These are phyloP conservation scores for Poeciliopsis prolifica DNA, from an alignment of 2,113 vertebrate genomes.

Conservation along the genomic window DNA sequence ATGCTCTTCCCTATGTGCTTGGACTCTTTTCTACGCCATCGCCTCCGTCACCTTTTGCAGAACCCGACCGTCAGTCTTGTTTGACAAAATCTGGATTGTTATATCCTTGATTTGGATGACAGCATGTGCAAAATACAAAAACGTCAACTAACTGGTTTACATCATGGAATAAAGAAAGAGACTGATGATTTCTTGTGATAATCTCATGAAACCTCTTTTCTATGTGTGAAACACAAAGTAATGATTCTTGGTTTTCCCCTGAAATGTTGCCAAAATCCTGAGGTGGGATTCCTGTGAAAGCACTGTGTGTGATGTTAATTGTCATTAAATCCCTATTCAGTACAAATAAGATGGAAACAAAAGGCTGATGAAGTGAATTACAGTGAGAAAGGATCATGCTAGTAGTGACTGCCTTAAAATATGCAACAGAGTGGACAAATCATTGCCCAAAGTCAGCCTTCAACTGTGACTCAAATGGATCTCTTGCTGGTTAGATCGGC, in stretches of 20 bases:
- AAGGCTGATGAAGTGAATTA: background rate
- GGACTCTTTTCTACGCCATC: background rate
- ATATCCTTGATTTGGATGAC: background rate
- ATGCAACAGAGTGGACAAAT: conserved; percentile 38
- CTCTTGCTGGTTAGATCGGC: conserved; percentile 44
- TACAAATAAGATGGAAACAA: background rate
- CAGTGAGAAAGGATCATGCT: background rate
- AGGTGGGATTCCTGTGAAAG: too few relatives aligned
- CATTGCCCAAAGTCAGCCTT: conserved; percentile 17
- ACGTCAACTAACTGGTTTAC: background rate
- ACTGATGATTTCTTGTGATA: background rate
- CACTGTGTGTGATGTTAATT: background rate
- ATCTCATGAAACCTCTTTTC: too few relatives aligned
- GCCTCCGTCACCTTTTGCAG: background rate
- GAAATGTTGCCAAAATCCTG: too few relatives aligned
- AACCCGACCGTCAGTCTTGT: background rate
- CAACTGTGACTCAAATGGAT: conserved; percentile 28
- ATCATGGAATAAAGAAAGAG: background rate
- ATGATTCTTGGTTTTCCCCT: too few relatives aligned
- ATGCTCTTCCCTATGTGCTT: background rate
- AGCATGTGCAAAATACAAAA: background rate
- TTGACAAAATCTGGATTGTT: background rate
- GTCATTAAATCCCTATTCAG: background rate
- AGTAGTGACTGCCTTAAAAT: conserved; percentile 12
- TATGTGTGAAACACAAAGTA: too few relatives aligned